A percentile compares a stretch with the other conserved stretches of the same genome.
These are phyloP conservation scores for Brotogeris chrysoptera DNA, from an alignment of 2,797 vertebrate species.

Conservation along the genomic window DNA sequence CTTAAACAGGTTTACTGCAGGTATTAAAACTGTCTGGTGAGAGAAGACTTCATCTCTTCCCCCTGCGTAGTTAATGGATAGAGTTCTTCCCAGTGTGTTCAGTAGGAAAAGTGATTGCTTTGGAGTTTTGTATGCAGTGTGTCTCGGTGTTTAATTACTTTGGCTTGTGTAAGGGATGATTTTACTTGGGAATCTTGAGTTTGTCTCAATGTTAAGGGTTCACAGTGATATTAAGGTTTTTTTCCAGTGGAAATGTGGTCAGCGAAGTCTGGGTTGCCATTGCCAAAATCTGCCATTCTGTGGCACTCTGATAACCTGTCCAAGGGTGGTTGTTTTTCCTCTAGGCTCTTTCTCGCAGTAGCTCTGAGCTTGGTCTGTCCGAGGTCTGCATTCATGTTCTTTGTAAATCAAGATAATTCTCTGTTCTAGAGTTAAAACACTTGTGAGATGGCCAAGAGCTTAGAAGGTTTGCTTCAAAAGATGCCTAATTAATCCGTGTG, in stretches of 20 bases:
- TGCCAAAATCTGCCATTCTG: not conserved
- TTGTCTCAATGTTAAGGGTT: not conserved
- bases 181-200: not conserved
- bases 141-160: not conserved
- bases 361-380: not conserved
- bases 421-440: not conserved
- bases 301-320: not conserved
- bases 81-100: not conserved
- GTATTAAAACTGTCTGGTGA: not conserved
- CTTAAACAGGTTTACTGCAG: not conserved
- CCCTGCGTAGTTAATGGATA: accelerated
- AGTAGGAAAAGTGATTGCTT: not conserved
- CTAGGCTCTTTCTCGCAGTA: not conserved
- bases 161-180: not conserved
- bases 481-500: not conserved
- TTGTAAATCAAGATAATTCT: not conserved
- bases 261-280: not conserved
- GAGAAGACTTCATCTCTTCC: not conserved
- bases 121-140: not conserved
- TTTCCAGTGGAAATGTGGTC: not conserved
- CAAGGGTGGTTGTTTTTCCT: not conserved
- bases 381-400: not conserved
- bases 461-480: not conserved
- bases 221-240: not conserved
- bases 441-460: not conserved